Evolutionary conservation across 2,888 invertebrate genomes (phyloP), one percentile per base, ranked within the genome.

Genomic region (Arctia plantaginis): DNA sequence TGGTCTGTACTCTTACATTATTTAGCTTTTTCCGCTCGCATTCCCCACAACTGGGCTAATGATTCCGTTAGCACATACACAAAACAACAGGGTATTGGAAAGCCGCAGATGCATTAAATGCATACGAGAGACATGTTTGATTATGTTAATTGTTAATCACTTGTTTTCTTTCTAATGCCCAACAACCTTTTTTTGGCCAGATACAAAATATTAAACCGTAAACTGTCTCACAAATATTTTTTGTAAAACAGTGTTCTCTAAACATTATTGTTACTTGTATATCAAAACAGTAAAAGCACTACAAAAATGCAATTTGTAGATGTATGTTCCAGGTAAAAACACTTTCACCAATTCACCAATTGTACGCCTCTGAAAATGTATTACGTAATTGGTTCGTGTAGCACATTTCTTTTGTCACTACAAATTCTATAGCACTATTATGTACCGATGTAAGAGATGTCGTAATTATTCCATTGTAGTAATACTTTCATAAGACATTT

Each of bases 31-130:
- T 94, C 91, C 91, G 91, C 91, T 90, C 91, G 91, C 89, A 88
- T 91, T 93, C 90, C 87, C 86, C 80, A 82, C 90, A 95, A 92
- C 91, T 94, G 89, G 95, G 94, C 93, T 94, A 94, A 93, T 93
- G 94, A 94, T 93, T 92, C 94, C 95, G 95, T 94, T 95, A 94
- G 91, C 92, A 89, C 92, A 93, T 93, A 91, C 91, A 94, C 93
- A 92, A 93, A 94, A 94, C 93, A 93, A 85, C 86, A 86, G 89
- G 86, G 91, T 87, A 94, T 90, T 90, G 91, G 91, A 90, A 91
- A 87, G 47, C 92, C 92, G 80, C 87, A 86, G 86, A 89, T 89
- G 85, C 80, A 77, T 79, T 75, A 72, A 80, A 74, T 75, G 72
- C 80, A 73, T 75, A 70, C 13, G 27, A 82, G 82, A 88, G 83